Evolutionary conservation across 1,140 invertebrate genomes (phyloP), one percentile per base, ranked within the genome.

Genomic region (Drosophila subpulchrella): DNA sequence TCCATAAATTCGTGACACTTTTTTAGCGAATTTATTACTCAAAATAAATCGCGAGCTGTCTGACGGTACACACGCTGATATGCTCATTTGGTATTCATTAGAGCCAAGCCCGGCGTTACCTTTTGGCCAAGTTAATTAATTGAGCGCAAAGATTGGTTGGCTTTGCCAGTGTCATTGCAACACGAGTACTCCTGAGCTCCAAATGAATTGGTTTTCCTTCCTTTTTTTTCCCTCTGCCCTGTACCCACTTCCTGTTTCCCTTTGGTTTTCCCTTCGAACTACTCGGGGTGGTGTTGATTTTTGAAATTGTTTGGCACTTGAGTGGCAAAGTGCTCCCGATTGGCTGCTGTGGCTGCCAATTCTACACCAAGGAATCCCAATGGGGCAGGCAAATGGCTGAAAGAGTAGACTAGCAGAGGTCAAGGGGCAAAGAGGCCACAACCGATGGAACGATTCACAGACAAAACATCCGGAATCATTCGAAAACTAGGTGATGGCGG

Each of bases 1-100:
- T 84, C 59, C 81, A 89, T 90, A 89, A 89, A 90, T 90, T 89
- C 89, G 84, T 84, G 84, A 90, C 80, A 84, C 84, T 89, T 89
- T 89, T 81, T 59, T 66, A 71, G 63, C 81, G 66, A 90, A 89
- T 89, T 89, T 89, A 89, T 89, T 89, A 78, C 81, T 30, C 48
- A 53, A 90, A 90, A 89, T 89, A 89, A 89, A 89, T 89, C 84
- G 78, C 76, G 36, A 47, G 60, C 65, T 74, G 48, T 54, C 60
- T 42, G 32, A 6, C n/a, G 53, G 30, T 32, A 27, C 17, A 60
- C 70, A 57, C 58, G 75, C 72, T 76, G 71, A 76, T 77, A 61
- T 77, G 79, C 84, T 88, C 76, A 88, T 88, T 88, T 88, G 59
- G 84, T 88, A 88, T 88, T 88, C 84, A 89, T 88, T 84, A 79